Evolutionary conservation across 2,888 invertebrate species (phyloP).

Genomic region (Caradrina clavipalpis): DNA sequence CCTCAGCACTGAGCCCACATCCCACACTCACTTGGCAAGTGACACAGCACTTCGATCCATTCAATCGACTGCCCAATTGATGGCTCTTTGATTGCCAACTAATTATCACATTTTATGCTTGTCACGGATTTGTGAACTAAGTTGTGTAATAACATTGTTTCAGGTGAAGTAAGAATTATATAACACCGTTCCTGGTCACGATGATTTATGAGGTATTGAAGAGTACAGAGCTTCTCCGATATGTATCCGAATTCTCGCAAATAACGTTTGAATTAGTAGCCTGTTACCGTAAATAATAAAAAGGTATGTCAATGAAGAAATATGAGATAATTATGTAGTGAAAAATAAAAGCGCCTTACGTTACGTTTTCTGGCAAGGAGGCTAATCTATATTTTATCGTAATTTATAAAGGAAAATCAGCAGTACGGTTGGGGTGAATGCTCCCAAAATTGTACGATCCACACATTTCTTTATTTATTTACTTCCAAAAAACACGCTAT

Average conservation of each 20-base stretch:
- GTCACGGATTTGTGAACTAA: conserved; percentile 19
- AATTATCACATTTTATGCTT: conserved; percentile 42
- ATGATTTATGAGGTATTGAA: neutral
- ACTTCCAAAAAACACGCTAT: conserved; percentile 29
- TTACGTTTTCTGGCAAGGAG: too few relatives aligned
- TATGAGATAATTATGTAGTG: neutral
- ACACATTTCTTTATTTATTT: conserved; percentile 27
- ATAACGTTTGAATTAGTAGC: too few relatives aligned
- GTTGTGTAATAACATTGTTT: conserved; percentile 38
- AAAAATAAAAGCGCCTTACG: neutral
- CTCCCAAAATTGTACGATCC: conserved; percentile 13
- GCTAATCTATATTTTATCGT: neutral
- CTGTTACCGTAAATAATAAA: too few relatives aligned
- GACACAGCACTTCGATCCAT: conserved; percentile 53
- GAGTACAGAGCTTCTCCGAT: neutral
- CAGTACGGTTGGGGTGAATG: conserved; percentile 19
- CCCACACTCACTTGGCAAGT: conserved; percentile 53
- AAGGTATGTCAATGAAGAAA: too few relatives aligned
- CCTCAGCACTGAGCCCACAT: conserved; percentile 1
- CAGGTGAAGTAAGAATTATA: conserved; percentile 6
- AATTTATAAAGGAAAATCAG: neutral
- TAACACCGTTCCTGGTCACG: neutral
- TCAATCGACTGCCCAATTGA: conserved; percentile 54
- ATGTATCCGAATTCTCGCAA: neutral
- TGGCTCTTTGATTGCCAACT: conserved; percentile 60